Evolutionary conservation across 37 sponge, comb jelly and placozoan species (phyloP).

Genomic region (Theonella swinhoei): DNA sequence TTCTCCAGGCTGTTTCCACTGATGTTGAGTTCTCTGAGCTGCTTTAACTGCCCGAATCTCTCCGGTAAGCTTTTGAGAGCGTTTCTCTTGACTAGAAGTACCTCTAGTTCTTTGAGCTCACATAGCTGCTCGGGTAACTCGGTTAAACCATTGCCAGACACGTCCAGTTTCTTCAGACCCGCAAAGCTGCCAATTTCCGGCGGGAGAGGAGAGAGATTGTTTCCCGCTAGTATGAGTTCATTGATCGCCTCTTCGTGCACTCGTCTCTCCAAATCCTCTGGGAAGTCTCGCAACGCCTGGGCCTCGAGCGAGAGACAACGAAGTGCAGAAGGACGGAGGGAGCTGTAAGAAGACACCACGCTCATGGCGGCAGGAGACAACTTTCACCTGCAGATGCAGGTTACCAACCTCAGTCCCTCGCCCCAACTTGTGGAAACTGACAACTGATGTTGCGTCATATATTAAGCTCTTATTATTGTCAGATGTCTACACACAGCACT

Average conservation of each 20-base stretch:
- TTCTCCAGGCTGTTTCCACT: slow-evolving; percentile 73
- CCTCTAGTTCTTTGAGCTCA: slow-evolving; percentile 10
- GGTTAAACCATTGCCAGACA: slow-evolving; percentile 37
- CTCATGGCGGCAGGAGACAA: background rate
- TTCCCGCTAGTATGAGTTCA: slow-evolving; percentile 18
- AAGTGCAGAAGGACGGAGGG: background rate
- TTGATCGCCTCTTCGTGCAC: slow-evolving; percentile 1
- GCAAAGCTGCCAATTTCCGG: background rate
- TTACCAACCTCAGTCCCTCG: no score
- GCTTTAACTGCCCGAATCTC: slow-evolving; percentile 20
- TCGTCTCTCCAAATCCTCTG: background rate
- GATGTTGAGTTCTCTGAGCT: slow-evolving; percentile 59
- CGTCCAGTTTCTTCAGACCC: slow-evolving; percentile 14
- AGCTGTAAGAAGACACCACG: slow-evolving; percentile 4
- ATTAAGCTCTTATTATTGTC: no score
- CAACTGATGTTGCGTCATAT: no score
- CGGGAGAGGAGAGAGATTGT: slow-evolving; percentile 13
- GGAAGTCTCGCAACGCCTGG: background rate
- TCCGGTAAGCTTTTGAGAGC: slow-evolving; percentile 57
- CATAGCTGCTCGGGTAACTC: slow-evolving; percentile 42
- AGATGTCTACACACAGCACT: no score
- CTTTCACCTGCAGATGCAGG: no score
- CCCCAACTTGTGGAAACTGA: no score
- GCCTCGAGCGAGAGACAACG: background rate
- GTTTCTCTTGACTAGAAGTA: slow-evolving; percentile 39